Conservation (phyloP, 2,113 vertebrate genomes). For the Fregata magnificens region DNA sequence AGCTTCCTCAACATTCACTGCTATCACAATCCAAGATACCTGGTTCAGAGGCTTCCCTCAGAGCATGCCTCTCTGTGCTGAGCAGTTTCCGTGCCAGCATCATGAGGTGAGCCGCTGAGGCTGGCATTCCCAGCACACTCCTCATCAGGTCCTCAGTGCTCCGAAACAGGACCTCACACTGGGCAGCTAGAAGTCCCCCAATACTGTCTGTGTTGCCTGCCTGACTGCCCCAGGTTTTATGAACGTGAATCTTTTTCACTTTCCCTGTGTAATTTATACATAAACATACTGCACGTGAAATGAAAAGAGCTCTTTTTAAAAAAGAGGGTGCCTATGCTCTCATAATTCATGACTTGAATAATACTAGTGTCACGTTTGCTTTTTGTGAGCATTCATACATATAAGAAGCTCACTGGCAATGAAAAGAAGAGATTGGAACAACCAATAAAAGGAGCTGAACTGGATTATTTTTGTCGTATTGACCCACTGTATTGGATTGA, state of each 20-base stretch:
- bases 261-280: neutral
- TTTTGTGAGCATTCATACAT: neutral
- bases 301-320: neutral
- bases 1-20: neutral
- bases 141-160: neutral
- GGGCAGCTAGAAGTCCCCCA: neutral
- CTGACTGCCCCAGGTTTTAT: neutral
- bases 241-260: neutral
- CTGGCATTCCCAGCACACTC: neutral
- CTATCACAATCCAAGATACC: neutral
- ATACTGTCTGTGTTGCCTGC: neutral
- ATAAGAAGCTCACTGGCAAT: neutral
- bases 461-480: neutral
- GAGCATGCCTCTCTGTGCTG: rapidly evolving
- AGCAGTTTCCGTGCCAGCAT: neutral
- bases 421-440: neutral
- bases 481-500: neutral
- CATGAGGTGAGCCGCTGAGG: neutral
- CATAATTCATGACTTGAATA: neutral
- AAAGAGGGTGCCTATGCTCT: neutral
- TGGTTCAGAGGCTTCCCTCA: neutral
- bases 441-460: neutral
- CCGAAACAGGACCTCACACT: neutral
- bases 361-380: neutral
- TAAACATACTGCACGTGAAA: neutral